These are phyloP conservation scores for Anthonomus grandis DNA, from an alignment of 1,140 invertebrate species.

Conservation along the genomic window DNA sequence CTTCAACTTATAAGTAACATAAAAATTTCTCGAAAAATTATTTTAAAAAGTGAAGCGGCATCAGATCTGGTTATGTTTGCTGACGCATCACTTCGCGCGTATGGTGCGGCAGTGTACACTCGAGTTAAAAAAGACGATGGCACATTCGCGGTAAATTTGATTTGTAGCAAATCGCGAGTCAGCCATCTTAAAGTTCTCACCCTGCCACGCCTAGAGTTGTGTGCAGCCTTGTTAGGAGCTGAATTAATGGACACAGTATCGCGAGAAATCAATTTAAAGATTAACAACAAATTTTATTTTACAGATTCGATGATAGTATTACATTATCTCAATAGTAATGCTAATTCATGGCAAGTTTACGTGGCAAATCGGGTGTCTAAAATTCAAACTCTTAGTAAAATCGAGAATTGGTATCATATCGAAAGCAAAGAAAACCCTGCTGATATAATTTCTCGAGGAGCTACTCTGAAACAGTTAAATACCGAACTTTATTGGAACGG, in stretches of 20 bases:
- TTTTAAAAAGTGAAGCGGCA: not conserved
- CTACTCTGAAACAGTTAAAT: too few species aligned
- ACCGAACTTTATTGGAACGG: too few species aligned
- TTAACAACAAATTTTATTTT: conserved; percentile 39
- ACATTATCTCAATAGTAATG: conserved; percentile 29
- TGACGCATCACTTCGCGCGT: conserved; percentile 40
- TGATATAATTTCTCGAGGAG: conserved; percentile 48
- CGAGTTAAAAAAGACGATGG: conserved; percentile 17
- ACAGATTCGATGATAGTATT: conserved; percentile 49
- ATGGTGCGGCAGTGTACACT: conserved; percentile 40
- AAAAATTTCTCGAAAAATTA: not conserved
- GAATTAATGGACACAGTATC: conserved; percentile 23
- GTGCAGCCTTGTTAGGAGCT: conserved; percentile 28
- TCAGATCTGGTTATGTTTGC: conserved; percentile 37
- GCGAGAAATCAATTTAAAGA: conserved; percentile 13
- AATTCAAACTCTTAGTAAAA: conserved; percentile 40
- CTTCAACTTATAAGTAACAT: not conserved
- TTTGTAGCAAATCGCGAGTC: conserved; percentile 38
- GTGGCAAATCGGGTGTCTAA: conserved; percentile 43
- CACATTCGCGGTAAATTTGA: conserved; percentile 17
- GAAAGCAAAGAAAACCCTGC: conserved; percentile 28
- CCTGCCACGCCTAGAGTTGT: conserved; percentile 36
- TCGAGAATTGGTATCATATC: conserved; percentile 43
- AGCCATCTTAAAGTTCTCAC: conserved; percentile 38
- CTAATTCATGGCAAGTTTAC: conserved; percentile 38